Evolutionary conservation across 2,113 vertebrate genomes (phyloP).

Genomic region (Antennarius striatus): DNA sequence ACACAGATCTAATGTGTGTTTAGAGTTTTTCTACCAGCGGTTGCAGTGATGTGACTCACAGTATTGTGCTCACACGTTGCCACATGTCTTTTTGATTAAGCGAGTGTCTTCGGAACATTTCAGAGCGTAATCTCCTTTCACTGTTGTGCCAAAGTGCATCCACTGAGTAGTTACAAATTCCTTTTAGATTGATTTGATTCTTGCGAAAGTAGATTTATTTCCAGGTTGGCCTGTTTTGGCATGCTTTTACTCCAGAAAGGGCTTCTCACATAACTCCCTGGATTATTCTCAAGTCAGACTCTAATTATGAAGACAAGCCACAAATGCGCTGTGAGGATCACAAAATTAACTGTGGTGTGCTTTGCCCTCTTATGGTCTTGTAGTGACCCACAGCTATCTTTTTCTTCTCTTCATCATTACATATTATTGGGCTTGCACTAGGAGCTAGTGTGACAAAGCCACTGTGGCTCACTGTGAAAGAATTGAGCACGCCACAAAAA

Average conservation of each 20-base stretch:
- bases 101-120: conserved; percentile 29
- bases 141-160: conserved; percentile 31
- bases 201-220: conserved; percentile 30
- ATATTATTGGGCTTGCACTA: too few relatives aligned
- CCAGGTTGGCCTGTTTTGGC: conserved; percentile 13
- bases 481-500: too few relatives aligned
- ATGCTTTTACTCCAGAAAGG: conserved; percentile 17
- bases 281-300: conserved; percentile 38
- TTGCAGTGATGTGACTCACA: conserved; percentile 14
- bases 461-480: too few relatives aligned
- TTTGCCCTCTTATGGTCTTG: conserved; percentile 1
- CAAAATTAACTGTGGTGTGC: conserved; percentile 39
- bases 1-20: conserved; percentile 45
- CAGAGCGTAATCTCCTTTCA: conserved; percentile 26
- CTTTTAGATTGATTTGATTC: conserved; percentile 43
- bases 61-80: conserved; percentile 26
- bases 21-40: conserved; percentile 15
- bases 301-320: conserved; percentile 43
- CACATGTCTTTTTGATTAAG: conserved; percentile 33
- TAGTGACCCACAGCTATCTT: not conserved
- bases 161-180: conserved; percentile 16
- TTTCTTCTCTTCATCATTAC: too few relatives aligned
- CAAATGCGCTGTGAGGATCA: conserved; percentile 2
- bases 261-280: conserved; percentile 21
- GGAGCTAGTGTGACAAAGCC: too few relatives aligned